Base-by-base conservation (phyloP, 2,113 vertebrate genomes). In the Plestiodon gilberti region DNA sequence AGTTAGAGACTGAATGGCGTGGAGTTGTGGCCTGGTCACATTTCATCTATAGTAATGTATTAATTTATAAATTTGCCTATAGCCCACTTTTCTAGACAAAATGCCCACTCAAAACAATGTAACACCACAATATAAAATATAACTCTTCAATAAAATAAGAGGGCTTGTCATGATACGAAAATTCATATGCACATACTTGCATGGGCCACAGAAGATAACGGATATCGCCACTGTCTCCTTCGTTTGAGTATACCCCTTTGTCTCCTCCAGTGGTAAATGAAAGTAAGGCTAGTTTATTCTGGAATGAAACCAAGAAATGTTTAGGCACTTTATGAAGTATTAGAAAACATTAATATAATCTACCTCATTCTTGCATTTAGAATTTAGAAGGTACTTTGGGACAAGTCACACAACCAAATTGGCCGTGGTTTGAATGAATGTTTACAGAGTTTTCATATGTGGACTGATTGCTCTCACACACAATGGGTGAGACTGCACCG, bases 171-270 rank as follows among this genome's bases (percentile, higher is more conserved):
- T 75, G 0, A 38, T 0, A 3, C 9, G 30, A 0, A 0, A 57
- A 13, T 30, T 5, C 15, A 1, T 14, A 78, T 70, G 15, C 14
- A 43, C 33, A 18, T 96, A 97, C 97, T 95, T 97, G 96, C 65
- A 97, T 93, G 10, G 96, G 96, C 96, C 96, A 97, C n/a, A 97
- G 92, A 57, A 96, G 40, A 76, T 94, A 96, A 14, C 92, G 95
- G 77, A 96, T 91, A 65, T 96, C 93, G 17, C 95, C 95, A 0
- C 2, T 40, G 9, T 87, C 65, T 7, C 92, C 55, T 1, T 23
- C 62, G 5, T 92, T 94, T 13, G 87, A 35, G 83, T 90, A 97
- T 88, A 93, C 89, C 38, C 94, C 88, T 1, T 70, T 28, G 0
- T 64, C 59, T 86, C 94, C 75, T 76, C 96, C 95, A 0, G 96